These are phyloP conservation scores for Azemiops feae DNA, from an alignment of 2,113 vertebrate species.

Conservation along the genomic window DNA sequence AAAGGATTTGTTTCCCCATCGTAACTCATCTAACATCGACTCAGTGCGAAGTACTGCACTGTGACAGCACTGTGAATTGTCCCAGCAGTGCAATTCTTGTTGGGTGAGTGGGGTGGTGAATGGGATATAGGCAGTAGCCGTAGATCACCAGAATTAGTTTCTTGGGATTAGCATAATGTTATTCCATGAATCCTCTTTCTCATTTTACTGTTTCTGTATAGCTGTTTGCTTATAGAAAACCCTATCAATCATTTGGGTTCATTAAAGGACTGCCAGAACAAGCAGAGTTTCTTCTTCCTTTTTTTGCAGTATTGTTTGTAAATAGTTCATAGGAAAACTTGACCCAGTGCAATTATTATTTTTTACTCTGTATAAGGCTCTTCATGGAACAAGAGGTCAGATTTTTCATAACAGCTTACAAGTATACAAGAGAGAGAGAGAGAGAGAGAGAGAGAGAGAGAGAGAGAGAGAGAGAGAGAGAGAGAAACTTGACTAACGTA, in stretches of 20 bases:
- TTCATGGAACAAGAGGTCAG: slow-evolving; percentile 66
- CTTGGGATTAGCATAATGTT: slow-evolving; percentile 75
- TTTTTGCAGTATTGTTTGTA: slow-evolving; percentile 66
- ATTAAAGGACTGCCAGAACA: slow-evolving; percentile 74
- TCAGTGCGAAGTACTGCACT: slow-evolving; percentile 46
- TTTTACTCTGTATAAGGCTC: slow-evolving; percentile 65
- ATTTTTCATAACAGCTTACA: slow-evolving; percentile 58
- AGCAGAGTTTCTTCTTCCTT: slow-evolving; percentile 66
- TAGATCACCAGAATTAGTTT: slow-evolving; percentile 75
- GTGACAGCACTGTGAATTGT: slow-evolving; percentile 60
- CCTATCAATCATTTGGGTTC: slow-evolving; percentile 70
- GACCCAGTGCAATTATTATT: slow-evolving; percentile 43
- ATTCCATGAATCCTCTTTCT: slow-evolving; percentile 68
- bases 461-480: neutral
- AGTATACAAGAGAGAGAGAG: too few relatives aligned
- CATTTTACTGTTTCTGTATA: slow-evolving; percentile 68
- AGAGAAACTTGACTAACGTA: slow-evolving; percentile 61
- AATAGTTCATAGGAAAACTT: slow-evolving; percentile 57
- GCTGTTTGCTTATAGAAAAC: slow-evolving; percentile 73
- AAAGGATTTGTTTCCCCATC: neutral
- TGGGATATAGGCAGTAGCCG: slow-evolving; percentile 39
- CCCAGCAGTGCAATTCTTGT: slow-evolving; percentile 67
- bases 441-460: too few relatives aligned
- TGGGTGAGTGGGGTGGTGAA: slow-evolving; percentile 52
- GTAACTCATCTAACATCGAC: slow-evolving; percentile 38